Evolutionary conservation across 2,888 invertebrate genomes (phyloP), one percentile per base, ranked within the genome.

Genomic region (Gastracanthus pulcherrimus): DNA sequence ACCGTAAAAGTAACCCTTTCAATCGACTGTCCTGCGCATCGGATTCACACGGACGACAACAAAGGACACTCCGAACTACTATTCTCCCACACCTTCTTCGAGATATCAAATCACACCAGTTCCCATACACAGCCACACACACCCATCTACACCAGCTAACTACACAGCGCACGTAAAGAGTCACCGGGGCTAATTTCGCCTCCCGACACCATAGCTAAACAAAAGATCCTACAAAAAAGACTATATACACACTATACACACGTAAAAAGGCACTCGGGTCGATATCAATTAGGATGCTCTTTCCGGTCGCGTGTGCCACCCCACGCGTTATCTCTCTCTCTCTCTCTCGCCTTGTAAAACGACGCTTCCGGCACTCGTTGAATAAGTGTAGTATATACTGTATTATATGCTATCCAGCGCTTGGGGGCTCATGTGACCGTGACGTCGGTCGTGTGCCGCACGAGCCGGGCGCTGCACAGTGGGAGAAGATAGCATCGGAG

Each of bases 271-370:
- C 67, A 26, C 51, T 36, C 48, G 71, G 58, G 19, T 91, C 91
- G 87, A 91, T 91, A 91, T 90, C 91, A 91, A 91, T 91, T 91
- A 91, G 91, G 91, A 89, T 86, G 88, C 88, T 89, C 84, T 88
- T 89, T 91, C 91, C 91, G 90, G 90, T 89, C 91, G 89, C 91
- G 91, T 91, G 91, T 77, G n/a, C n/a, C n/a, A n/a, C n/a, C n/a
- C n/a, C n/a, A n/a, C n/a, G n/a, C n/a, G n/a, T n/a, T n/a, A n/a
- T n/a, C n/a, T n/a, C n/a, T n/a, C n/a, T n/a, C n/a, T n/a, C n/a
- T n/a, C n/a, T n/a, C n/a, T n/a, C n/a, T n/a, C 88, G 55, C 36
- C 41, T 34, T 36, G 58, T 72, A 86, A 88, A 87, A 86, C 76
- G 83, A 23, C 55, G 81, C 83, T 85, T 84, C 85, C 84, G 83